Evolutionary conservation across 2,888 invertebrate species (phyloP), one percentile per base, ranked within the genome.

Genomic region (Xanthia icteritia): DNA sequence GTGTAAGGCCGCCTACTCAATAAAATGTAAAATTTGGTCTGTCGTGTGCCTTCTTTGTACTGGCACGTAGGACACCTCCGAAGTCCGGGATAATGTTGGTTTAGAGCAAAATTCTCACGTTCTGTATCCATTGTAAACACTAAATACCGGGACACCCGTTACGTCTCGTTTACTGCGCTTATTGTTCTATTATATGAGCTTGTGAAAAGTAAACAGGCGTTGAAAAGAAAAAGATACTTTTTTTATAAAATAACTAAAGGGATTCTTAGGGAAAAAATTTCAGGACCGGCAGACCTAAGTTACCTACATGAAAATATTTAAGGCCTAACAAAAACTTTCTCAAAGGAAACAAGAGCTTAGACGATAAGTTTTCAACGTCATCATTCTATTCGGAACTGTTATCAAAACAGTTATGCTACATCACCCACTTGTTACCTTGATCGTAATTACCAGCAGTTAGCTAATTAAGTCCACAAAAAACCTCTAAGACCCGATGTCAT

Each of bases 61-160:
- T 82, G 89, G 93, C 95, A 95, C 95, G 95, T 95, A 95, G 93
- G 89, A 86, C 90, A 89, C 75, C 81, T 74, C 75, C 72, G 85
- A 90, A 89, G 89, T 90, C 89, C 90, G 90, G 93, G 94, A 93
- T 93, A 92, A 92, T 93, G 93, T 93, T 92, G 90, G 91, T 92
- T 92, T 92, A 92, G 92, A 93, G 93, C 93, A 90, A 94, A 93
- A 93, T 95, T 96, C 96, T 96, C 96, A 96, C 96, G 96, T 96
- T 94, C 92, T 90, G 91, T 92, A 89, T 91, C 93, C 90, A 94
- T 95, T 94, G 95, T 96, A 94, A 95, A 95, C 91, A 94, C 86
- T 91, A 91, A 92, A 92, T 91, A 89, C 87, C 90, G 92, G 92
- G 94, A 93, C 92, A 91, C 91, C 92, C 92, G 94, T 94, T 94